Evolutionary conservation across 2,888 invertebrate species (phyloP), one percentile per base, ranked within the genome.

Genomic region (Sarcophaga subvicina): DNA sequence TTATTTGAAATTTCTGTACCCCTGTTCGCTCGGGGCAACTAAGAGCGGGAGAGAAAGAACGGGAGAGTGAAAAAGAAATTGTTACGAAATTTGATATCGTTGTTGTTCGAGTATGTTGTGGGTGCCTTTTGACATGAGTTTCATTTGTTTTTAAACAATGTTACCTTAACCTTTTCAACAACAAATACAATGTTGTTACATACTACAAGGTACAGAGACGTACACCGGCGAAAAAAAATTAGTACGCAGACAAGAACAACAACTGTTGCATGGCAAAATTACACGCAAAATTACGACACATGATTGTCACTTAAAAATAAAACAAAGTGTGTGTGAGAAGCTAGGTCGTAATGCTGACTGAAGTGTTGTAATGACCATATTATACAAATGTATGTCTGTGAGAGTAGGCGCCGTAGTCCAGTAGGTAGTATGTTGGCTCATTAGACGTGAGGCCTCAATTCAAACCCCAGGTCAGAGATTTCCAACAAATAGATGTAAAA

Each of bases 91-190:
- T 75, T 82, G 78, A 87, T 87, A 87, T 59, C 22, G n/a, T 87
- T 83, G 71, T 80, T 83, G 22, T 66, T 10, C 37, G 37, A 2
- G 37, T 10, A 70, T 59, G 78, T 83, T 83, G 75, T 79, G 77
- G 84, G 84, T 87, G 81, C 78, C 79, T 82, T 79, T 71, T 79
- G 79, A 87, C 87, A 87, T 84, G 84, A 81, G 81, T 76, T 84
- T 83, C 75, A 71, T 75, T 66, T 84, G 67, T 80, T 71, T 63
- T 63, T 76, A 71, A 37, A 79, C 27, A 84, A 79, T 76, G 81
- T 81, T 66, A 62, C 17, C 47, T 70, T n/a, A 81, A 83, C 67
- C 47, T 20, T 63, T 22, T 47, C n/a, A 59, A 11, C n/a, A 59
- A 11, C 59, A 81, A 63, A 71, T 80, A 80, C 83, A 79, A 66